phyloP scores from a whole-genome alignment of 2,888 invertebrate species.

The Pomacea canaliculata region DNA sequence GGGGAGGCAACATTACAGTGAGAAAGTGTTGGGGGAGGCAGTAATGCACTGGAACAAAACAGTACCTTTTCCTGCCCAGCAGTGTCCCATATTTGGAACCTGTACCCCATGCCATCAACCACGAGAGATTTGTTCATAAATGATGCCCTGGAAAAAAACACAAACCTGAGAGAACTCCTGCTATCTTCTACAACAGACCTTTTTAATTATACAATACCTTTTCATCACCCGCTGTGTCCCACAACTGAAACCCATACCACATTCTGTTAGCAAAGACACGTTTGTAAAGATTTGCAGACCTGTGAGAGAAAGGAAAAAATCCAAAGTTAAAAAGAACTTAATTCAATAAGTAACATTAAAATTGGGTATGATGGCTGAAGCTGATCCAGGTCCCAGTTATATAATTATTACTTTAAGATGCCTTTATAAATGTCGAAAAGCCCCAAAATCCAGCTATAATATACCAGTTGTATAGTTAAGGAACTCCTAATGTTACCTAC shows the following conservation, averaged over 20 bases:
- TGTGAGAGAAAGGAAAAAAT: not conserved
- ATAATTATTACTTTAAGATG: too few relatives aligned
- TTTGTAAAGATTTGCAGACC: not conserved
- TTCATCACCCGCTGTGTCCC: not conserved
- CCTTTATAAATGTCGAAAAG: too few relatives aligned
- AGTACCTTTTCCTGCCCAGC: constrained; percentile 71
- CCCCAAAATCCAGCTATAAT: too few relatives aligned
- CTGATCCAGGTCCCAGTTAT: too few relatives aligned
- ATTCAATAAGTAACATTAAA: not conserved
- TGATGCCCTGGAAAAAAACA: constrained; percentile 63
- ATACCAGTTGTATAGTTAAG: too few relatives aligned
- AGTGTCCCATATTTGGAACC: constrained; percentile 72
- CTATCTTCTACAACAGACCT: too few relatives aligned
- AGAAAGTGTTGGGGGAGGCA: too few relatives aligned
- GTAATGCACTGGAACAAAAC: constrained; percentile 2
- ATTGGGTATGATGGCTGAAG: too few relatives aligned
- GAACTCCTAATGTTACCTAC: too few relatives aligned
- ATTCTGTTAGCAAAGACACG: too few relatives aligned
- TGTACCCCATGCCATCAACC: constrained; percentile 65
- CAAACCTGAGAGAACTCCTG: constrained; percentile 7
- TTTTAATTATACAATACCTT: not conserved
- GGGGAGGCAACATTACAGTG: too few relatives aligned
- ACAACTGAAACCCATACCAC: too few relatives aligned
- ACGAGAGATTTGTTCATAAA: constrained; percentile 69
- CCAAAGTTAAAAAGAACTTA: not conserved